Conservation (phyloP, 2,888 invertebrate species). For the Lasioglossum vierecki region DNA sequence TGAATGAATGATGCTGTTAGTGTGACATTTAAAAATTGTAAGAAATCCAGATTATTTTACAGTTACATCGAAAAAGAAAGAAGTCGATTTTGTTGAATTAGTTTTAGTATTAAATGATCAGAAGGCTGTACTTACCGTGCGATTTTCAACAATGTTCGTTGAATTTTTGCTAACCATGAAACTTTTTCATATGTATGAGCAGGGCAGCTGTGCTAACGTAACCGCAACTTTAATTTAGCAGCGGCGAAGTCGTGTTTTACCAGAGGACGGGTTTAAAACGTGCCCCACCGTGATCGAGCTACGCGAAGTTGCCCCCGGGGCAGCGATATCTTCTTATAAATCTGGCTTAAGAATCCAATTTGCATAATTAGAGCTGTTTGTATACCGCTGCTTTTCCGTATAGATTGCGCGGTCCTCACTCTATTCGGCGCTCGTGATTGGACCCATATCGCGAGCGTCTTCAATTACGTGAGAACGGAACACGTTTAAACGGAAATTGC, state of each 20-base stretch:
- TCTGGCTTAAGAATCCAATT: constrained; percentile 67
- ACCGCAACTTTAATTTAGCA: constrained; percentile 36
- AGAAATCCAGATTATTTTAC: too few species aligned
- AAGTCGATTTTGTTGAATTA: too few species aligned
- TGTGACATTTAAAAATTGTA: too few species aligned
- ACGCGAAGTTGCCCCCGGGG: constrained; percentile 53
- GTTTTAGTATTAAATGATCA: background rate
- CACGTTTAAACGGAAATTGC: constrained; percentile 31
- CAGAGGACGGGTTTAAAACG: constrained; percentile 46
- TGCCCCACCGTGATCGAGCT: constrained; percentile 48
- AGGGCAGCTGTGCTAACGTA: constrained; percentile 7
- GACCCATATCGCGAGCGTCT: constrained; percentile 34
- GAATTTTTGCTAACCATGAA: background rate
- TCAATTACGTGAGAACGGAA: constrained; percentile 45
- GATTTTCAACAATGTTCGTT: background rate
- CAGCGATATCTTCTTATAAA: constrained; percentile 65
- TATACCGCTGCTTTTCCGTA: constrained; percentile 60
- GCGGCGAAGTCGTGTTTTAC: constrained; percentile 37
- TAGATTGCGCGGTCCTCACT: constrained; percentile 43
- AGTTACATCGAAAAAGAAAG: too few species aligned
- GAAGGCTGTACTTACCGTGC: background rate
- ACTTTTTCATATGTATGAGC: constrained; percentile 1
- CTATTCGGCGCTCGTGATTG: constrained; percentile 43
- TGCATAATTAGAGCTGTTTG: constrained; percentile 70
- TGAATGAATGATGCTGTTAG: too few species aligned